Conservation (phyloP, 2,797 vertebrate genomes). For the Pelobates cultripes region DNA sequence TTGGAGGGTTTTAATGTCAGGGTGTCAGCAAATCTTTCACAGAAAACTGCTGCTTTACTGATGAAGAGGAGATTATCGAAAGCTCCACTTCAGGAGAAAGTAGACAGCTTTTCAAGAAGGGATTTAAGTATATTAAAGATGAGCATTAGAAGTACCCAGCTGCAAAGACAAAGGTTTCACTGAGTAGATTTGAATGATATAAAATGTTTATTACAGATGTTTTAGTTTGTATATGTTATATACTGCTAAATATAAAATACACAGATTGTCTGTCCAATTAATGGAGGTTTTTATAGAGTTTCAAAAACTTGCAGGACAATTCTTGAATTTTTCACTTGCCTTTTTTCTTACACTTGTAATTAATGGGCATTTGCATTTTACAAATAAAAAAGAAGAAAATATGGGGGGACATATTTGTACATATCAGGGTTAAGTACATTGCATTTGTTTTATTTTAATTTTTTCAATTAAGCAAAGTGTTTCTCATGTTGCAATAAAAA, state of each 20-base stretch:
- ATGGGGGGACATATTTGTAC: no score
- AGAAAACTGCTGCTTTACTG: slow-evolving; percentile 31
- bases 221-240: background rate
- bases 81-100: slow-evolving; percentile 52
- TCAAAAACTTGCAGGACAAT: no score
- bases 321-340: no score
- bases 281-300: background rate
- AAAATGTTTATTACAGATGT: slow-evolving; percentile 34
- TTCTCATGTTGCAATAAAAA: no score
- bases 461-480: no score
- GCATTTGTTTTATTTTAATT: no score
- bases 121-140: slow-evolving; percentile 51
- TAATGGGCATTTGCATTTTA: no score
- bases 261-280: background rate
- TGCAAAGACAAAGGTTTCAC: slow-evolving; percentile 48
- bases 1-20: slow-evolving; percentile 38
- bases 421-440: no score
- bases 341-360: no score
- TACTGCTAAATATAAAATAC: no score
- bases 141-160: slow-evolving; percentile 46
- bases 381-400: no score
- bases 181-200: slow-evolving; percentile 47
- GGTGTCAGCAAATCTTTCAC: slow-evolving; percentile 38
- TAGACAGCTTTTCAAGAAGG: slow-evolving; percentile 42
- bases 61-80: slow-evolving; percentile 51